Evolutionary conservation across 2,888 invertebrate genomes (phyloP).

Genomic region (Epinotia nisella): DNA sequence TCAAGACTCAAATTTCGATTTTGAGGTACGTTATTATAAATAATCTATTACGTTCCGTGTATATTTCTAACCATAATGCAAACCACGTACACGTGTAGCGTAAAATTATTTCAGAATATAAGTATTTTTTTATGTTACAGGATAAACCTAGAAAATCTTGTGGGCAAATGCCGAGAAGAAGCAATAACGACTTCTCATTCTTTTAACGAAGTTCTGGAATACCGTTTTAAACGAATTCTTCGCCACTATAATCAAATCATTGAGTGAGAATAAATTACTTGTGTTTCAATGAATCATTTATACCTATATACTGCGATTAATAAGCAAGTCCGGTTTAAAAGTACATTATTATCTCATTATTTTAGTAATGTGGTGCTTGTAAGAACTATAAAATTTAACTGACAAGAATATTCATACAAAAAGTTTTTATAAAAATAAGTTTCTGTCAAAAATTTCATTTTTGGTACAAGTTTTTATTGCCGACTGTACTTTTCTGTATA

Average conservation of each 20-base stretch:
- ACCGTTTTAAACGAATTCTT: conserved; percentile 51
- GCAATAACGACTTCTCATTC: conserved; percentile 31
- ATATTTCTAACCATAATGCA: not conserved
- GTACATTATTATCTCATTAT: not conserved
- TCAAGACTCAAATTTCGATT: conserved; percentile 65
- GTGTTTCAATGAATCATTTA: not conserved
- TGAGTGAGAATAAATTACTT: conserved; percentile 46
- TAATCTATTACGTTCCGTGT: not conserved
- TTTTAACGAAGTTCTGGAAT: conserved; percentile 47
- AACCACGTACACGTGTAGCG: not conserved
- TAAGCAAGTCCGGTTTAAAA: not conserved
- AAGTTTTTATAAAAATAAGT: no score
- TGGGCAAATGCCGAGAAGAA: conserved; percentile 52
- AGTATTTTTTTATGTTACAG: conserved; percentile 21
- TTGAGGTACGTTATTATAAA: conserved; percentile 56
- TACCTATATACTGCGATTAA: not conserved
- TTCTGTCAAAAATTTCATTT: no score
- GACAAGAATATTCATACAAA: no score
- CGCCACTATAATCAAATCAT: conserved; percentile 53
- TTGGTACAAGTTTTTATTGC: no score
- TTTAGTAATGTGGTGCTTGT: no score
- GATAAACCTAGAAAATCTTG: conserved; percentile 54
- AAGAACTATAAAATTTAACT: no score
- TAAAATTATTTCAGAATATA: not conserved
- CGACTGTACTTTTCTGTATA: no score